Percentiles rank a stretch among this genome's conserved stretches.
phyloP scores from a whole-genome alignment of 2,113 vertebrate genomes.

The Prionailurus viverrinus region DNA sequence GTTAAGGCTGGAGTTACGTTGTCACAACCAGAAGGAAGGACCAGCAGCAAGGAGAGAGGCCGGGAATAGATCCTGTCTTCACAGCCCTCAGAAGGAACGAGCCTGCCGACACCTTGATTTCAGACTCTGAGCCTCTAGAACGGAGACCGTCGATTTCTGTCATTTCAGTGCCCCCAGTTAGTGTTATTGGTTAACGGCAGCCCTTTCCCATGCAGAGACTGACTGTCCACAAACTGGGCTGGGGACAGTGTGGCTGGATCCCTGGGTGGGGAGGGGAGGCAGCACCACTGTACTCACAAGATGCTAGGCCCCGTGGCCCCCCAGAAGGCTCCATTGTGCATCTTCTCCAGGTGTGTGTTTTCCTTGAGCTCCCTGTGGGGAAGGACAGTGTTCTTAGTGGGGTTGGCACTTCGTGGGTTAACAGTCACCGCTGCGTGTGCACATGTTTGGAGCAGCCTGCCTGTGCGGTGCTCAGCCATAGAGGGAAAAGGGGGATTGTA shows the following conservation, averaged over 20 bases:
- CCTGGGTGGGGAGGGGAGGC: not conserved
- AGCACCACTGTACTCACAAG: slow-evolving; percentile 90
- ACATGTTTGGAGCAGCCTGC: fast-evolving
- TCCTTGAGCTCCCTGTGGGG: slow-evolving; percentile 91
- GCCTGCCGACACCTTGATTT: not conserved
- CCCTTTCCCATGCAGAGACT: not conserved
- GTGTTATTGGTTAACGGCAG: not conserved
- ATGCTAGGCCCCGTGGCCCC: slow-evolving; percentile 91
- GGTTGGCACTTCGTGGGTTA: not conserved
- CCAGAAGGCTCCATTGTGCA: slow-evolving; percentile 91
- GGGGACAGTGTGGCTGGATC: fast-evolving
- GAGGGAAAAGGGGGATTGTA: not conserved
- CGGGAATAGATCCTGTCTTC: not conserved
- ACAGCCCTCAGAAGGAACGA: not conserved
- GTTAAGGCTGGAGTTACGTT: not conserved
- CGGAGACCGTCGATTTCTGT: not conserved
- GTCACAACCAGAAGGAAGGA: not conserved
- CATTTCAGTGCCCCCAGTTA: not conserved
- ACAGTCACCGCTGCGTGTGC: not conserved
- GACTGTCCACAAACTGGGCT: not conserved
- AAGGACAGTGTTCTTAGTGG: slow-evolving; percentile 45
- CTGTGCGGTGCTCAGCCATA: not conserved
- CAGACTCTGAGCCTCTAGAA: not conserved
- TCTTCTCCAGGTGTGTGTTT: slow-evolving; percentile 90
- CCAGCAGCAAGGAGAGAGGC: not conserved